Evolutionary conservation across 2,797 vertebrate species (phyloP).

Genomic region (Molossus alvarezi): DNA sequence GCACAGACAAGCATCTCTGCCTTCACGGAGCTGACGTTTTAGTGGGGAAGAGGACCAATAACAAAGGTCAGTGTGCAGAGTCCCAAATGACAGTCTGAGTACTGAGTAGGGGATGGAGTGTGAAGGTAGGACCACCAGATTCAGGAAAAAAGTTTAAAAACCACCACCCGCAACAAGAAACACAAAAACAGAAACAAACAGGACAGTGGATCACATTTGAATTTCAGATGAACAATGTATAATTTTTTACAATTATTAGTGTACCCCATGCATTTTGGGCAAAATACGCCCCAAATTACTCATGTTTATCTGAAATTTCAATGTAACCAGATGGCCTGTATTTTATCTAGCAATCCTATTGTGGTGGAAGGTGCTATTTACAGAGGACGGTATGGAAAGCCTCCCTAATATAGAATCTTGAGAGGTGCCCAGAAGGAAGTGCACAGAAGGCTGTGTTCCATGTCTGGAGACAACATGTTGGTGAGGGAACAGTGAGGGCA

Average conservation of each 20-base stretch:
- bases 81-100: neutral
- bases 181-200: neutral
- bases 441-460: neutral
- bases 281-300: neutral
- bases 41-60: fast-evolving
- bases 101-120: neutral
- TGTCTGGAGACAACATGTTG: neutral
- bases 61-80: neutral
- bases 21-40: neutral
- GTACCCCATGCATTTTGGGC: neutral
- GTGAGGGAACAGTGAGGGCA: neutral
- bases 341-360: neutral
- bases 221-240: neutral
- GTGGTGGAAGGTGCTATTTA: neutral
- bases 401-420: neutral
- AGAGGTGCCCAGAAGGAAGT: neutral
- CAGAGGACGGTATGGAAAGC: neutral
- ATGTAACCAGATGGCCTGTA: neutral
- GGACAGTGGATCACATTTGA: neutral
- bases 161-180: fast-evolving
- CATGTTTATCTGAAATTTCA: neutral
- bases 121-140: neutral
- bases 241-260: neutral
- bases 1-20: neutral
- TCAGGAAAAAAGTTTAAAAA: neutral